These are phyloP conservation scores for Camponotus fellah DNA, from an alignment of 2,888 invertebrate genomes.

Conservation along the genomic window DNA sequence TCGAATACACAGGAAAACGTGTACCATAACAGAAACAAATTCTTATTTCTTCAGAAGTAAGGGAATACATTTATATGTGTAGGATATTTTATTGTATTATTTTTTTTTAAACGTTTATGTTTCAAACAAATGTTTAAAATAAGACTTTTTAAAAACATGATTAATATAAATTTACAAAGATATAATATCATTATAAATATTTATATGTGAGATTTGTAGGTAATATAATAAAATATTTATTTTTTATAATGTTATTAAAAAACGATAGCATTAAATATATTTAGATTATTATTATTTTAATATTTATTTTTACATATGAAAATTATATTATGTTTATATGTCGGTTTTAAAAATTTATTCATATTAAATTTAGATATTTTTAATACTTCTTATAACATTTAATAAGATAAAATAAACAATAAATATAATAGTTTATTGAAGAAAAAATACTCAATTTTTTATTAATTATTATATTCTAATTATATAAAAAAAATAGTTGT, in stretches of 20 bases:
- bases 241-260: neutral
- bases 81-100: neutral
- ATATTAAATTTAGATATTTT: neutral
- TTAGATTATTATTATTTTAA: neutral
- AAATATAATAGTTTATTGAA: neutral
- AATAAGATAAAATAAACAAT: no score
- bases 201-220: neutral
- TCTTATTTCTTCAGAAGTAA: constrained; percentile 10
- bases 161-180: neutral
- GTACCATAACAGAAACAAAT: neutral
- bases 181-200: no score
- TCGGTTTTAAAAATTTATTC: neutral
- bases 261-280: neutral
- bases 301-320: neutral
- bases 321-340: neutral
- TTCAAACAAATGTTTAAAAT: neutral
- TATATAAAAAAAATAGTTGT: neutral
- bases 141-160: neutral
- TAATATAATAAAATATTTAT: neutral
- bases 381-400: neutral
- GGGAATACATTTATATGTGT: neutral
- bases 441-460: neutral
- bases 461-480: neutral
- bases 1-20: neutral
- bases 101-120: no score